Conservation (phyloP, 2,888 invertebrate species). For the Dendrolimus pini region DNA sequence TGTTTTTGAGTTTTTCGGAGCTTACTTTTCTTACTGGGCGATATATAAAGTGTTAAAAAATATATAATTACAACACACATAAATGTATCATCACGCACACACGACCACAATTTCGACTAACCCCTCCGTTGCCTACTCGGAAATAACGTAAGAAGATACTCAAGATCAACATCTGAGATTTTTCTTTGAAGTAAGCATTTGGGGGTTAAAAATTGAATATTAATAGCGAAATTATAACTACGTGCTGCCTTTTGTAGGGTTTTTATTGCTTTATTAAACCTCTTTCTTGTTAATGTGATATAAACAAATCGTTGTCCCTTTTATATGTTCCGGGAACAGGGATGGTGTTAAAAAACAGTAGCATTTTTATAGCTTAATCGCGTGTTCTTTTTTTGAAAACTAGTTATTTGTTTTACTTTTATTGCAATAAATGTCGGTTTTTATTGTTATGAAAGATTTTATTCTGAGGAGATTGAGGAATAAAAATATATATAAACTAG, state of each 20-base stretch:
- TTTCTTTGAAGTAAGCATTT: constrained; percentile 69
- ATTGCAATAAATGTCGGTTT: constrained; percentile 25
- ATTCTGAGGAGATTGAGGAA: constrained; percentile 7
- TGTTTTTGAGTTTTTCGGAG: too few relatives aligned
- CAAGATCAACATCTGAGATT: constrained; percentile 64
- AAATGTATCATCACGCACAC: constrained; percentile 24
- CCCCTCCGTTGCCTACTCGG: constrained; percentile 54
- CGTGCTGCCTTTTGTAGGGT: constrained; percentile 41
- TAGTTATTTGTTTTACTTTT: constrained; percentile 41
- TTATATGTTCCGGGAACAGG: constrained; percentile 62
- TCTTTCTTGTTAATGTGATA: constrained; percentile 62
- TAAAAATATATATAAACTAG: too few relatives aligned
- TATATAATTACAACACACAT: constrained; percentile 20
- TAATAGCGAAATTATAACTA: constrained; percentile 71
- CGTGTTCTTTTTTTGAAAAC: constrained; percentile 45
- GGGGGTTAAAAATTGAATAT: constrained; percentile 73
- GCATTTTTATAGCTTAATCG: constrained; percentile 70
- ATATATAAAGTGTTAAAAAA: too few relatives aligned
- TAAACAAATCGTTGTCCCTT: constrained; percentile 64
- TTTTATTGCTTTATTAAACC: constrained; percentile 72
- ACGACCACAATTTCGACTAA: constrained; percentile 23
- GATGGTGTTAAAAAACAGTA: constrained; percentile 71
- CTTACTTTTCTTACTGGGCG: too few relatives aligned
- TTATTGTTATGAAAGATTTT: constrained; percentile 14
- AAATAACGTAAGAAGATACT: constrained; percentile 61